Evolutionary conservation across 2,113 vertebrate genomes (phyloP).

Genomic region (Brachypteracias leptosomus): DNA sequence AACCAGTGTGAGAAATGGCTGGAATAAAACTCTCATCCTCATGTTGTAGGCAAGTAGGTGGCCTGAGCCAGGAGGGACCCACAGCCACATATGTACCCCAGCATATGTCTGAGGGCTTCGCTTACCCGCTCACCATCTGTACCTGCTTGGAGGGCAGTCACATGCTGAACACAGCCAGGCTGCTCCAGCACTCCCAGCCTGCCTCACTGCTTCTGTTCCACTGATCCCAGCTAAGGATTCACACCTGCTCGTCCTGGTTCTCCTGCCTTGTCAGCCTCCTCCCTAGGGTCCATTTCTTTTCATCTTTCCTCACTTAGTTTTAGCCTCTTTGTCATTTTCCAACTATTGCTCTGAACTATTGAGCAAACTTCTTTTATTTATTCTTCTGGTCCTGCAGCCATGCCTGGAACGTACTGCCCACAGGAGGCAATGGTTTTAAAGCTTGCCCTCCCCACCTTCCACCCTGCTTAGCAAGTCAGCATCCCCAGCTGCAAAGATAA

Average conservation of each 20-base stretch:
- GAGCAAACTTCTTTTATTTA: not conserved
- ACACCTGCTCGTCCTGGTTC: not conserved
- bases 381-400: not conserved
- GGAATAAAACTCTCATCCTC: slow-evolving; percentile 35
- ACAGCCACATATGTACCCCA: slow-evolving; percentile 31
- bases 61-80: slow-evolving; percentile 40
- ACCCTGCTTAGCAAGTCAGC: not conserved
- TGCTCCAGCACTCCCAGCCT: not conserved
- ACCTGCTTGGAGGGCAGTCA: slow-evolving; percentile 19
- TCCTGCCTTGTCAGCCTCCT: not conserved
- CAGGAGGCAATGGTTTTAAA: not conserved
- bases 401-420: not conserved
- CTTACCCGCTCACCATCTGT: slow-evolving; percentile 37
- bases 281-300: not conserved
- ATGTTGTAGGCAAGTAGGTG: not conserved
- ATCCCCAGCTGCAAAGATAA: not conserved
- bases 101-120: slow-evolving; percentile 22
- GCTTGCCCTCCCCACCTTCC: not conserved
- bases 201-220: not conserved
- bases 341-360: not conserved
- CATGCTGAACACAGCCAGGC: not conserved
- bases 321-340: not conserved
- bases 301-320: not conserved
- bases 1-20: slow-evolving; percentile 10
- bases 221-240: not conserved